phyloP scores from a whole-genome alignment of 1,140 invertebrate species.

The Diprion similis region DNA sequence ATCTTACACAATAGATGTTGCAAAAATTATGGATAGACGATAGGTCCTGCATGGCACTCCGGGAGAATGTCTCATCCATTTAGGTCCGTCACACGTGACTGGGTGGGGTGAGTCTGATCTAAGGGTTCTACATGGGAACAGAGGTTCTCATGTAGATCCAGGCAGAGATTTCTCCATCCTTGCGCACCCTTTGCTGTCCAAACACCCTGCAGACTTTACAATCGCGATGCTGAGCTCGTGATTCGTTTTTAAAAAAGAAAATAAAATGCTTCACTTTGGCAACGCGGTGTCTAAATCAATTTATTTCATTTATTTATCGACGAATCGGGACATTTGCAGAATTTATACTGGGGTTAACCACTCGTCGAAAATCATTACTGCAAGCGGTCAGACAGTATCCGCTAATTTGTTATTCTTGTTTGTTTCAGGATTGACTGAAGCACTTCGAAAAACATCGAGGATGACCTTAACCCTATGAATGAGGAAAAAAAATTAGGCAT shows the following conservation, averaged over 20 bases:
- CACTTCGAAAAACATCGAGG: too few species aligned
- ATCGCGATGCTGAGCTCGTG: neutral
- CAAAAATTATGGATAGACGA: slow-evolving; percentile 54
- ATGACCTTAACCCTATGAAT: too few species aligned
- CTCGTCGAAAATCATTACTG: too few species aligned
- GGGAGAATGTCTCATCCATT: slow-evolving; percentile 63
- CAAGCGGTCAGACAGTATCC: too few species aligned
- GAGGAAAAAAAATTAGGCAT: too few species aligned
- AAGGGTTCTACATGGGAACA: slow-evolving; percentile 38
- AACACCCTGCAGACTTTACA: neutral
- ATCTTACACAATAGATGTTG: slow-evolving; percentile 36
- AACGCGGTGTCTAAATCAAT: too few species aligned
- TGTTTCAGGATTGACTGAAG: too few species aligned
- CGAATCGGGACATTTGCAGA: too few species aligned
- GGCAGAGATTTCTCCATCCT: neutral
- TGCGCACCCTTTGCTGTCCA: neutral
- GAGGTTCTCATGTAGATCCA: slow-evolving; percentile 61
- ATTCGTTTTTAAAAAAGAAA: neutral
- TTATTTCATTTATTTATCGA: too few species aligned
- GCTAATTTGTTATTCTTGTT: too few species aligned
- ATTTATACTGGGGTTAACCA: too few species aligned
- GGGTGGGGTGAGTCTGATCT: slow-evolving; percentile 55
- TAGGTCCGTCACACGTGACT: slow-evolving; percentile 64
- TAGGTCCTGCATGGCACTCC: slow-evolving; percentile 35
- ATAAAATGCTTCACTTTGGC: neutral